These are phyloP conservation scores for Pachycephala philippinensis DNA, from an alignment of 2,113 vertebrate genomes.

Conservation along the genomic window DNA sequence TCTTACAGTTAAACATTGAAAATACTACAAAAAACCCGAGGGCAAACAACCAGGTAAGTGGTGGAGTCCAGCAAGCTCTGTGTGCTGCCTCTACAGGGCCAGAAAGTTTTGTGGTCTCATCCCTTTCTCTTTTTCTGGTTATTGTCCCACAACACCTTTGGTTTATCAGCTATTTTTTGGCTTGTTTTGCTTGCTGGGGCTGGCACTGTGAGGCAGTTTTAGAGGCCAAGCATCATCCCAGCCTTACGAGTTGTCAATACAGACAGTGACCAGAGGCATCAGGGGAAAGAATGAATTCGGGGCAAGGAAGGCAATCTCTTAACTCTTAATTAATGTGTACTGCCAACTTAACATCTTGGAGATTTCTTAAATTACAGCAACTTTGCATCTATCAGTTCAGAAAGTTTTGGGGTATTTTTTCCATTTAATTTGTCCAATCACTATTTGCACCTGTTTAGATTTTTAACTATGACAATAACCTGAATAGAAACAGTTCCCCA, in stretches of 20 bases:
- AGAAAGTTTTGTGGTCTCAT: not conserved
- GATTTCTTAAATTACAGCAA: not conserved
- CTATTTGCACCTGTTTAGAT: not conserved
- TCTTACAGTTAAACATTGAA: not conserved
- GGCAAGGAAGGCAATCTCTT: not conserved
- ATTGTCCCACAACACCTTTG: not conserved
- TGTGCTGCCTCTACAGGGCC: not conserved
- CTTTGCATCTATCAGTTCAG: not conserved
- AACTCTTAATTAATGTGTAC: not conserved
- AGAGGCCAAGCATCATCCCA: not conserved
- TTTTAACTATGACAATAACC: not conserved
- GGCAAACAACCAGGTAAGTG: not conserved
- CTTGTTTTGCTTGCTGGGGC: not conserved
- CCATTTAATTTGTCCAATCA: not conserved
- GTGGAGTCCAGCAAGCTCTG: not conserved
- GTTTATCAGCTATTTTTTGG: not conserved
- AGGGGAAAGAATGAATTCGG: not conserved
- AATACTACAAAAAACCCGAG: not conserved
- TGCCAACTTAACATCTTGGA: not conserved
- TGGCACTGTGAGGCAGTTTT: not conserved
- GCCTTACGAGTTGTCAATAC: not conserved
- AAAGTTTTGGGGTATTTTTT: not conserved
- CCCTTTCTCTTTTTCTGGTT: not conserved
- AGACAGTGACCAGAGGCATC: not conserved
- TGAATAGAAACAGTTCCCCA: not conserved